These are phyloP conservation scores for Uria lomvia DNA, from an alignment of 2,113 vertebrate genomes.

Conservation along the genomic window DNA sequence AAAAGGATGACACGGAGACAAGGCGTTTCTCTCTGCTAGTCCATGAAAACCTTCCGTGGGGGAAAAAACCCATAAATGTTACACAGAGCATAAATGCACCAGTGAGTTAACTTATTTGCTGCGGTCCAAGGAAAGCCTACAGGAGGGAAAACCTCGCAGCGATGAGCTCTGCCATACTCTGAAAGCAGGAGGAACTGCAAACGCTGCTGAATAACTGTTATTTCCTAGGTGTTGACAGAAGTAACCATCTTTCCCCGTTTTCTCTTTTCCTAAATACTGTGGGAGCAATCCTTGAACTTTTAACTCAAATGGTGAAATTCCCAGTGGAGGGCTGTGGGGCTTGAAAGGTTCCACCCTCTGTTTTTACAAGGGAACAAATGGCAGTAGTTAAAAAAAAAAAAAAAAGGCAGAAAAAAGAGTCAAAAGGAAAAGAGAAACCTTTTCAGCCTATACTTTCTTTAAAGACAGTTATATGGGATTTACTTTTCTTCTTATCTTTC, in stretches of 20 bases:
- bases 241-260: not conserved
- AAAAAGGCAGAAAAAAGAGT: not conserved
- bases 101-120: not conserved
- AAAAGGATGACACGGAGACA: not conserved
- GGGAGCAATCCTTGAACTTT: constrained; percentile 12
- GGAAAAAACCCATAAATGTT: not conserved
- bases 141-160: not conserved
- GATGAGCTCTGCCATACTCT: not conserved
- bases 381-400: not conserved
- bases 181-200: not conserved
- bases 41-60: not conserved
- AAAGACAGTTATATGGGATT: not conserved
- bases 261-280: not conserved
- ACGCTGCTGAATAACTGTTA: not conserved
- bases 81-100: not conserved
- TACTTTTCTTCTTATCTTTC: not conserved
- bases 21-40: not conserved
- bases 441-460: not conserved
- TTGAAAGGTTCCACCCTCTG: not conserved
- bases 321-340: not conserved
- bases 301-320: constrained; percentile 1
- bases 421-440: not conserved
- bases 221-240: not conserved
- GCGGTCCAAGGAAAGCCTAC: not conserved
- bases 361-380: constrained; percentile 52